Evolutionary conservation across 2,888 invertebrate species (phyloP).

Genomic region (Drosophila rubida): DNA sequence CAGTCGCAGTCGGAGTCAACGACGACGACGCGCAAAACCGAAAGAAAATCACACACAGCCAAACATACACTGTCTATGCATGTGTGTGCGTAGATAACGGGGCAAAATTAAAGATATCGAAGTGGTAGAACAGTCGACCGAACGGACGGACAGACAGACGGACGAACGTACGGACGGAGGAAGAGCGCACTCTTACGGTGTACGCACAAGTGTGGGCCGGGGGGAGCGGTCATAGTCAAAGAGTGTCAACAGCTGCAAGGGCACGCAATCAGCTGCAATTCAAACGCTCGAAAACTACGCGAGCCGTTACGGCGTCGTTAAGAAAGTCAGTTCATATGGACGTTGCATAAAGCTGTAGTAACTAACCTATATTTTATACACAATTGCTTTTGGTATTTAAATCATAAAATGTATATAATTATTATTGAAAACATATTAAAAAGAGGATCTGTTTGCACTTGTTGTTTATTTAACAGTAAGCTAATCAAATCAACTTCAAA

Average conservation of each 20-base stretch:
- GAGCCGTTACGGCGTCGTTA: background rate
- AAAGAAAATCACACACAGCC: conserved; percentile 43
- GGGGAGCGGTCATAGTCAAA: background rate
- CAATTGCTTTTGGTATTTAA: no score
- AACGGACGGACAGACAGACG: conserved; percentile 11
- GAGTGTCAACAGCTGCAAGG: conserved; percentile 11
- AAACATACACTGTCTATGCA: conserved; percentile 23
- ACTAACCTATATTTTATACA: no score
- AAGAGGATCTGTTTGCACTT: no score
- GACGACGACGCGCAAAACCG: conserved; percentile 50
- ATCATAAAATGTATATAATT: no score
- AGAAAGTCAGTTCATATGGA: no score
- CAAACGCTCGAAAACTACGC: background rate
- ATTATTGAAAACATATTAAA: no score
- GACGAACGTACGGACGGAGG: background rate
- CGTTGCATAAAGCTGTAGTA: background rate
- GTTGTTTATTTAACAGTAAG: no score
- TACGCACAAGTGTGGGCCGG: background rate
- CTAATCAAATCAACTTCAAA: no score
- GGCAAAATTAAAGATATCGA: conserved; percentile 59
- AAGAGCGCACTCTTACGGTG: background rate
- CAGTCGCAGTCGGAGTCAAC: conserved; percentile 46
- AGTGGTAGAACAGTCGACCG: conserved; percentile 43
- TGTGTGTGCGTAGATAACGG: conserved; percentile 59
- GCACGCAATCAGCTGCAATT: conserved; percentile 3